A percentile compares a stretch with the other conserved stretches of the same genome.
These are phyloP conservation scores for Amphipyra berbera DNA, from an alignment of 2,888 invertebrate genomes.

Conservation along the genomic window DNA sequence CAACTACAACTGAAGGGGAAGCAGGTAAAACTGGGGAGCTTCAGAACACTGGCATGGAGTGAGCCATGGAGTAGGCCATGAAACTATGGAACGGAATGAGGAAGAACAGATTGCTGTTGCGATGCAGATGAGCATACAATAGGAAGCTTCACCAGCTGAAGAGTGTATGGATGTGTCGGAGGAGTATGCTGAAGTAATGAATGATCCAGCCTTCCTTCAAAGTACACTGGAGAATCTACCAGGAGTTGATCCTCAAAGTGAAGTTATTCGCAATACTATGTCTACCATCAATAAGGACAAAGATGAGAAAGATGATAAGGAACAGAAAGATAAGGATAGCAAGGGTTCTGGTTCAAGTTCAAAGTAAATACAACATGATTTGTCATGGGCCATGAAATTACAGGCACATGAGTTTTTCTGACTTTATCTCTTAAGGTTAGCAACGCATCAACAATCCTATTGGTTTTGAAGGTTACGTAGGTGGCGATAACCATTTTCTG, in stretches of 20 bases:
- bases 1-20: slow-evolving; percentile 90
- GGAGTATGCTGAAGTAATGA: slow-evolving; percentile 98
- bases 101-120: slow-evolving; percentile 99
- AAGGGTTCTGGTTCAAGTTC: slow-evolving; percentile 76
- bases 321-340: slow-evolving; percentile 80
- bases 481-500: too few relatives aligned
- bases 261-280: slow-evolving; percentile 96
- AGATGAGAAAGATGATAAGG: slow-evolving; percentile 90
- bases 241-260: slow-evolving; percentile 98
- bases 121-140: slow-evolving; percentile 99
- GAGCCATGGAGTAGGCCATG: slow-evolving; percentile 96
- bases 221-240: slow-evolving; percentile 98
- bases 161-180: slow-evolving; percentile 95
- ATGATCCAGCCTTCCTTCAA: slow-evolving; percentile 97
- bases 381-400: too few relatives aligned
- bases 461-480: too few relatives aligned
- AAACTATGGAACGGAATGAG: slow-evolving; percentile 96
- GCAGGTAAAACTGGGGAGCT: slow-evolving; percentile 83
- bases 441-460: too few relatives aligned
- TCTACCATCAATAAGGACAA: slow-evolving; percentile 93
- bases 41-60: slow-evolving; percentile 92
- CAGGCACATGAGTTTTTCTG: too few relatives aligned
- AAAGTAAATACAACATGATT: slow-evolving; percentile 66
- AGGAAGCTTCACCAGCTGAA: slow-evolving; percentile 90
- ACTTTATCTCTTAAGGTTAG: too few relatives aligned